Evolutionary conservation across 1,140 invertebrate species (phyloP).

Genomic region (Agraylea sexmaculata): DNA sequence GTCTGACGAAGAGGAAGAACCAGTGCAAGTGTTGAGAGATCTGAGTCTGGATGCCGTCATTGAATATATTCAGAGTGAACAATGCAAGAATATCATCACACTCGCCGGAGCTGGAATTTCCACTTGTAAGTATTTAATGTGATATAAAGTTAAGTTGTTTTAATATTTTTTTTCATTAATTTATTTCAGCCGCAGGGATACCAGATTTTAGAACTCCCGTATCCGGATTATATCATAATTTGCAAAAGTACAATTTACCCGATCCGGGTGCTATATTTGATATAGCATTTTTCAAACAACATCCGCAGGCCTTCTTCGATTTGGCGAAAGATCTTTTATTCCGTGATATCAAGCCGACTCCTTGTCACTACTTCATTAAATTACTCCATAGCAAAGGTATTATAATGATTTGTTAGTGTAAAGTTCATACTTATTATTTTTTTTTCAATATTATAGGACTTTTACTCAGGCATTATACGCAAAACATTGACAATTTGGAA

Average conservation of each 20-base stretch:
- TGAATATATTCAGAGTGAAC: constrained; percentile 46
- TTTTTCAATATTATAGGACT: constrained; percentile 32
- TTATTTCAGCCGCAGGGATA: constrained; percentile 75
- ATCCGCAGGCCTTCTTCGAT: constrained; percentile 78
- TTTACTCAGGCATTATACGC: constrained; percentile 73
- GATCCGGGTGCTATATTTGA: constrained; percentile 95
- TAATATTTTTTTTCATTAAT: constrained; percentile 8
- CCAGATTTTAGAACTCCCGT: constrained; percentile 88
- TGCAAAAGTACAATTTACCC: constrained; percentile 83
- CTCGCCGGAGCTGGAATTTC: constrained; percentile 93
- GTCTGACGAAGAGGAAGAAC: constrained; percentile 8
- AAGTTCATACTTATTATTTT: not conserved
- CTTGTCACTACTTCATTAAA: constrained; percentile 73
- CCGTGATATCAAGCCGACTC: constrained; percentile 68
- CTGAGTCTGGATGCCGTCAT: constrained; percentile 34
- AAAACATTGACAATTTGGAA: constrained; percentile 93
- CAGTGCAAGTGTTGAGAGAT: constrained; percentile 34
- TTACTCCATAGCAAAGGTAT: constrained; percentile 65
- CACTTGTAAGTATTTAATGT: constrained; percentile 57
- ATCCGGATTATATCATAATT: constrained; percentile 84
- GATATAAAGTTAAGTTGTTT: constrained; percentile 11
- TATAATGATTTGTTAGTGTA: not conserved
- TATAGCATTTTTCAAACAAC: constrained; percentile 65
- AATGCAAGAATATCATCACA: constrained; percentile 79
- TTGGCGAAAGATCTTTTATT: constrained; percentile 80